A percentile compares a stretch with the other conserved stretches of the same genome.
Evolutionary conservation across 2,113 vertebrate genomes (phyloP).

Genomic region (Talpa occidentalis): DNA sequence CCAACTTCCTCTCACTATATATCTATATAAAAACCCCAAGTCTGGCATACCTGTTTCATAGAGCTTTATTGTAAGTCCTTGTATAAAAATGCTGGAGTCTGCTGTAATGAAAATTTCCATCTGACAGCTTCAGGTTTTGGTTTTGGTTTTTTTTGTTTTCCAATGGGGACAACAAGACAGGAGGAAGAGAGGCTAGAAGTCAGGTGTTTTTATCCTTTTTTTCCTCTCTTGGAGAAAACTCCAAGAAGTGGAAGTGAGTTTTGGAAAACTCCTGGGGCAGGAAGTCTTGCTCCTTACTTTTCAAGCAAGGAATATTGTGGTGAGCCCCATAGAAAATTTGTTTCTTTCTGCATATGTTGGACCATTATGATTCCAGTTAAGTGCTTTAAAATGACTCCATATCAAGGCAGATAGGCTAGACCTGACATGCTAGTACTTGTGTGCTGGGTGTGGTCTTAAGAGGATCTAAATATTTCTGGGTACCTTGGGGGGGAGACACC

Average conservation of each 20-base stretch:
- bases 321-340: background rate
- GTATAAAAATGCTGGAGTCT: background rate
- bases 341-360: background rate
- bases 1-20: background rate
- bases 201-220: slow-evolving; percentile 2
- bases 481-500: background rate
- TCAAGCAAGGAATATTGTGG: background rate
- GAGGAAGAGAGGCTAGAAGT: background rate
- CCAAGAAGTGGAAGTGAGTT: background rate
- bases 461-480: background rate
- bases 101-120: slow-evolving; percentile 22
- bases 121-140: background rate
- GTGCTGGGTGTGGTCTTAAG: background rate
- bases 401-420: background rate
- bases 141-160: slow-evolving; percentile 1
- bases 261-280: background rate
- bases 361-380: background rate
- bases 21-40: background rate
- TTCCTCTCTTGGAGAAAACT: slow-evolving; percentile 25
- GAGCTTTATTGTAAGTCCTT: slow-evolving; percentile 45
- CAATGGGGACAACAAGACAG: background rate
- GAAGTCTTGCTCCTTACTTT: background rate
- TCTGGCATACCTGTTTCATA: background rate
- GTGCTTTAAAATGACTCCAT: background rate
- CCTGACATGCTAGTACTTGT: background rate